Evolutionary conservation across 1,140 invertebrate species (phyloP).

Genomic region (Oryctes rhinoceros): DNA sequence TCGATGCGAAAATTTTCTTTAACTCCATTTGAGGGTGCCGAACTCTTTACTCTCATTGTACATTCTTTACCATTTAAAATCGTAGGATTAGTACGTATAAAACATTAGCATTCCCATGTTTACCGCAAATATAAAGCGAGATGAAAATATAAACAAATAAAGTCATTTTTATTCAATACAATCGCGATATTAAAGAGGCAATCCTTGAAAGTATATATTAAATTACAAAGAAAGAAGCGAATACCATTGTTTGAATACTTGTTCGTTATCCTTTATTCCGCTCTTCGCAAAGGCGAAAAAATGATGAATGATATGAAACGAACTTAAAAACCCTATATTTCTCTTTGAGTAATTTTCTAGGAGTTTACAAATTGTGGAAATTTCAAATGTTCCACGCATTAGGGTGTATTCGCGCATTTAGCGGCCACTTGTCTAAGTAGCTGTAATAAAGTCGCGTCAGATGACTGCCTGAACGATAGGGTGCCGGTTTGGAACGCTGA

Average conservation of each 20-base stretch:
- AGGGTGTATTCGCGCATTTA: slow-evolving; percentile 47
- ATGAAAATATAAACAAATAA: too few relatives aligned
- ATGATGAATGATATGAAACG: background rate
- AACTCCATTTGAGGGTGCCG: too few relatives aligned
- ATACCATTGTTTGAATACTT: background rate
- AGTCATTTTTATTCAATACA: too few relatives aligned
- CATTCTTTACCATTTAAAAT: too few relatives aligned
- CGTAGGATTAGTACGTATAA: too few relatives aligned
- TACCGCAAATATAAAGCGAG: too few relatives aligned
- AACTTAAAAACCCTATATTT: background rate
- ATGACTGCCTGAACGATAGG: background rate
- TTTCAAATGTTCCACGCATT: slow-evolving; percentile 44
- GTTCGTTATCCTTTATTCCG: background rate
- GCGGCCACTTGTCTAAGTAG: slow-evolving; percentile 50
- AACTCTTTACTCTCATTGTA: too few relatives aligned
- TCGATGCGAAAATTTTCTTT: too few relatives aligned
- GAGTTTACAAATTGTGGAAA: slow-evolving; percentile 47
- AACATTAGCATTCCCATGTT: too few relatives aligned
- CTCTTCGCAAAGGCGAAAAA: background rate
- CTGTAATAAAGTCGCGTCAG: slow-evolving; percentile 50
- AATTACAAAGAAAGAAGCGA: too few relatives aligned
- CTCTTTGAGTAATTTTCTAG: background rate
- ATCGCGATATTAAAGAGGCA: too few relatives aligned
- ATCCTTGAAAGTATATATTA: too few relatives aligned
- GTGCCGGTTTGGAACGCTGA: background rate